Evolutionary conservation across 2,888 invertebrate species (phyloP).

Genomic region (Galeruca laticollis): DNA sequence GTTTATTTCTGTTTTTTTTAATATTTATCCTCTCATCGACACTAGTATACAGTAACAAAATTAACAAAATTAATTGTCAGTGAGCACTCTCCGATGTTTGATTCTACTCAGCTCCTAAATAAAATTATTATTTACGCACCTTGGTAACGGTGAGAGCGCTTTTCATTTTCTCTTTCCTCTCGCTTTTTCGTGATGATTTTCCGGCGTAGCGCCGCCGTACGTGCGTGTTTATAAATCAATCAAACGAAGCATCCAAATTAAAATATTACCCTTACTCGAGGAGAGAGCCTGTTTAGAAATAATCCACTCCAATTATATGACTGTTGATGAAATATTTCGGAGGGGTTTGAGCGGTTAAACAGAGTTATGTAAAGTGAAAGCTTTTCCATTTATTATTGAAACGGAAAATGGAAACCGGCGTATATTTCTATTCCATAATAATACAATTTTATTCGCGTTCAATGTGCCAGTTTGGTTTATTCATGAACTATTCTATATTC

Average conservation of each 20-base stretch:
- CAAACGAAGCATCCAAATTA: constrained; percentile 51
- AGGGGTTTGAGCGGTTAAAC: constrained; percentile 43
- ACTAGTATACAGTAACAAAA: too few relatives aligned
- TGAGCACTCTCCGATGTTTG: constrained; percentile 2
- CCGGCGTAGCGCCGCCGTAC: constrained; percentile 29
- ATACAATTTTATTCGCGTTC: not conserved
- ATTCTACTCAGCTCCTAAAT: constrained; percentile 18
- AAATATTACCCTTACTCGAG: constrained; percentile 49
- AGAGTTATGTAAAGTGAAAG: constrained; percentile 34
- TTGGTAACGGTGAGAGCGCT: constrained; percentile 29
- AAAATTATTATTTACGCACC: constrained; percentile 32
- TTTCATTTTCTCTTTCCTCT: constrained; percentile 29
- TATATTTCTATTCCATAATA: not conserved
- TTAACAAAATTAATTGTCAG: constrained; percentile 9
- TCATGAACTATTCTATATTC: too few relatives aligned
- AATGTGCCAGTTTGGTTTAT: too few relatives aligned
- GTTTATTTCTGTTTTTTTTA: too few relatives aligned
- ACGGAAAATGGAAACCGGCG: constrained; percentile 19
- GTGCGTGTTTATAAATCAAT: constrained; percentile 53
- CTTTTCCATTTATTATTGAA: constrained; percentile 34
- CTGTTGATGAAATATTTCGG: constrained; percentile 49
- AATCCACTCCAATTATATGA: constrained; percentile 53
- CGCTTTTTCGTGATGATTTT: constrained; percentile 26
- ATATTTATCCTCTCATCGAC: too few relatives aligned
- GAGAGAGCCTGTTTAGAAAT: constrained; percentile 49